Evolutionary conservation across 2,888 invertebrate genomes (phyloP), one percentile per base, ranked within the genome.

Genomic region (Nomada hirtipes): DNA sequence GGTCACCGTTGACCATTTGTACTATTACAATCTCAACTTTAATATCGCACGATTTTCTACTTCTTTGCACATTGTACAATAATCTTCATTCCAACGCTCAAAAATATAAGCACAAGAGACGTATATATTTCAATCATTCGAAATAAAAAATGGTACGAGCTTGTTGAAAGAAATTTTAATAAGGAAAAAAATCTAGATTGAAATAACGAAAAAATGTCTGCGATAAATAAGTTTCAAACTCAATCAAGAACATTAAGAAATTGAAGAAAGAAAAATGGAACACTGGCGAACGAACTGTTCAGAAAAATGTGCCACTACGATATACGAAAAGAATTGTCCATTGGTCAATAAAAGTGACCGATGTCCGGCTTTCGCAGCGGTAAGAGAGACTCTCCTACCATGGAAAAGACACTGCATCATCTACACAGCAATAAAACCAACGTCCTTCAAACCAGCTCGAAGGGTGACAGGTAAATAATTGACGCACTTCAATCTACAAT

Each of bases 381-480:
- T 57, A 72, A 69, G 13, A 55, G 42, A 36, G 50, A 69, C 20
- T n/a, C 70, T 20, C 60, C 53, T 47, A 67, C 42, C 47, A 50
- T 15, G 20, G 52, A 26, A 47, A 76, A 23, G 55, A 65, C 64
- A 59, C 71, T 44, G 63, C 72, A 55, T 55, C 55, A 55, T 78
- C 78, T 78, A 78, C 74, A 78, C 68, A 69, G 57, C 79, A 20
- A 77, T 64, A 63, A 60, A 59, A 59, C 23, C 52, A 64, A 50
- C 57, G 52, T 78, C 79, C 78, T 77, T 64, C 63, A 68, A 73
- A 79, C 68, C 67, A 65, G 67, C 75, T 64, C 69, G 63, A 71
- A 70, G 57, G 69, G 72, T 76, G 78, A 79, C 74, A 68, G 83
- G 83, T 78, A 78, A 83, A 82, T 83, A 79, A 83, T 82, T 82